phyloP scores from a whole-genome alignment of 2,113 vertebrate species.

The Glareola pratincola region DNA sequence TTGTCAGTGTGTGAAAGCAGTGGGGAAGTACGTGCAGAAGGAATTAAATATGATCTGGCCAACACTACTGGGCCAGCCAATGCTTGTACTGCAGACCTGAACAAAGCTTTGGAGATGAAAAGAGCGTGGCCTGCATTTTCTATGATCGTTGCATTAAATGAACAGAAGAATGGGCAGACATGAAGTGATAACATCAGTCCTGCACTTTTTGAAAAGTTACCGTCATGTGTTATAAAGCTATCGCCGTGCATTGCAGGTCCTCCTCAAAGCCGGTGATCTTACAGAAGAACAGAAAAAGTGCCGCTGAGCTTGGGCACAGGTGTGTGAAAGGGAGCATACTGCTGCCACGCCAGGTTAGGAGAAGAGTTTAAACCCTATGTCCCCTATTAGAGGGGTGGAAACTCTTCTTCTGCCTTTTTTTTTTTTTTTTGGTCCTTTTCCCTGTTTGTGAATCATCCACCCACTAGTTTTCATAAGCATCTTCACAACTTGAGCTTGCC shows the following conservation, averaged over 20 bases:
- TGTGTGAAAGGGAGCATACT: accelerated
- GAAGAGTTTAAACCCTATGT: background rate
- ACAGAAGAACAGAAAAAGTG: background rate
- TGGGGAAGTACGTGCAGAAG: background rate
- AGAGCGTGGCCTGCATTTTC: background rate
- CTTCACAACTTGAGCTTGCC: background rate
- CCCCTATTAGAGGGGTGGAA: background rate
- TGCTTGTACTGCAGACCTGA: background rate
- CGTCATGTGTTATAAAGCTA: background rate
- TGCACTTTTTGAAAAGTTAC: background rate
- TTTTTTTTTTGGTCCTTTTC: background rate
- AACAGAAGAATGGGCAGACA: background rate
- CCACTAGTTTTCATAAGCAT: background rate
- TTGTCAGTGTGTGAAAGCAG: background rate
- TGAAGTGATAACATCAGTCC: background rate
- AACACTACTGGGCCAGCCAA: background rate
- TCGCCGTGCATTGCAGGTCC: background rate
- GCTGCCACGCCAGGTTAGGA: background rate
- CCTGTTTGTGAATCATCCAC: background rate
- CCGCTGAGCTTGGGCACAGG: accelerated
- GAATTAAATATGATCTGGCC: background rate
- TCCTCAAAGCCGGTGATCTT: background rate
- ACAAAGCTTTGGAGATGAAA: background rate
- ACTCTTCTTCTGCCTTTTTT: background rate
- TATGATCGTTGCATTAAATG: background rate